A percentile compares a stretch with the other conserved stretches of the same genome.
phyloP scores from a whole-genome alignment of 2,113 vertebrate species.

The Seriola rivoliana region DNA sequence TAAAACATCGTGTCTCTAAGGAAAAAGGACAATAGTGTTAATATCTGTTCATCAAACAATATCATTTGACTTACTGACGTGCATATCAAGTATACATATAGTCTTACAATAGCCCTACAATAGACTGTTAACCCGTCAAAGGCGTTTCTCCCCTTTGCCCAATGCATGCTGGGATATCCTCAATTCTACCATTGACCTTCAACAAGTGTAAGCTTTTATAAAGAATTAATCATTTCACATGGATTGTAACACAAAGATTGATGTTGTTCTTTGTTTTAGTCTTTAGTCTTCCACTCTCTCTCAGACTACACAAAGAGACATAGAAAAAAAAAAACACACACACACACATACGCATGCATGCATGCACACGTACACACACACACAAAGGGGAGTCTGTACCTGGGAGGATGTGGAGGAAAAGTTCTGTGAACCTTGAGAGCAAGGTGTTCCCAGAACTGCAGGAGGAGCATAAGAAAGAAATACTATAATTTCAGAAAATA shows the following conservation, averaged over 20 bases:
- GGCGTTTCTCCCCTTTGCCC: background rate
- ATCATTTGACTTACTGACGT: background rate
- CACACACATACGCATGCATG: too few relatives aligned
- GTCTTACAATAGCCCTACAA: background rate
- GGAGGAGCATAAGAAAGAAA: background rate
- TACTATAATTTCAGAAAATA: background rate
- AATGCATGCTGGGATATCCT: background rate
- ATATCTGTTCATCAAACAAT: background rate
- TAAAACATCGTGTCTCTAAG: background rate
- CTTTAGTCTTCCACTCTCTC: background rate
- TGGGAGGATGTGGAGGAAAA: conserved; percentile 11
- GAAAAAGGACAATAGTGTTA: background rate
- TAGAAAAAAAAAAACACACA: too few relatives aligned
- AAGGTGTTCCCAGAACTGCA: conserved; percentile 21
- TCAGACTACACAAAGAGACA: background rate
- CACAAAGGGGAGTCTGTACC: conserved; percentile 11
- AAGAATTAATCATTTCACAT: background rate
- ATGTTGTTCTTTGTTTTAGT: background rate
- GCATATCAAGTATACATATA: background rate
- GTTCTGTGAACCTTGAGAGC: background rate
- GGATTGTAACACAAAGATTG: background rate
- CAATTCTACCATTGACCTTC: background rate
- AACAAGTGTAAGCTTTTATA: background rate
- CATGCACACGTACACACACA: background rate
- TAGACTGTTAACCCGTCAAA: background rate